Evolutionary conservation across 2,113 vertebrate species (phyloP).

Genomic region (Esox niger): DNA sequence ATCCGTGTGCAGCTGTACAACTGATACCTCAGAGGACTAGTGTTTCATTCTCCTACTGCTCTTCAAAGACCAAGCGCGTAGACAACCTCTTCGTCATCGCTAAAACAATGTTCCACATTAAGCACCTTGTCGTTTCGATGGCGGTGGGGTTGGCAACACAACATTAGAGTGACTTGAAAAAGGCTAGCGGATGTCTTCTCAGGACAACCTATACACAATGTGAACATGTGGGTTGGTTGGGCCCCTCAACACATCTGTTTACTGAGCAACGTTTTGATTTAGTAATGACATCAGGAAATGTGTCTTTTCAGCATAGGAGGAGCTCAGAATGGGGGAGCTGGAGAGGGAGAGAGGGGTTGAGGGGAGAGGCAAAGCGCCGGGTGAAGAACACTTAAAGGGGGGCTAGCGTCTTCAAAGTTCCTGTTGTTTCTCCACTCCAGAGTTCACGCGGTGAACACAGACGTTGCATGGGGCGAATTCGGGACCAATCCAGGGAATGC

Average conservation of each 20-base stretch:
- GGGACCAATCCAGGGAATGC: constrained; percentile 64
- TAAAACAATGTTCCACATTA: constrained; percentile 5
- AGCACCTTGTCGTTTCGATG: not conserved
- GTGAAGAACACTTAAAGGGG: constrained; percentile 13
- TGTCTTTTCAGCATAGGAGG: constrained; percentile 62
- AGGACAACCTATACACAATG: constrained; percentile 38
- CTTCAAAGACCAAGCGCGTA: not conserved
- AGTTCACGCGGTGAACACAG: constrained; percentile 61
- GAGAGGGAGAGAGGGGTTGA: constrained; percentile 46
- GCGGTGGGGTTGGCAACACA: too few species aligned
- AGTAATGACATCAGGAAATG: constrained; percentile 69
- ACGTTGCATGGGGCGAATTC: constrained; percentile 61
- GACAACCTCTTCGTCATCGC: too few species aligned
- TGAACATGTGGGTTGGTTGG: constrained; percentile 38
- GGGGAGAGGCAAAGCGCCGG: constrained; percentile 24
- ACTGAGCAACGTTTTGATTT: constrained; percentile 65
- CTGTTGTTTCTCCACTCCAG: constrained; percentile 66
- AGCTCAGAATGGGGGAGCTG: constrained; percentile 47
- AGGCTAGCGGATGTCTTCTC: constrained; percentile 26
- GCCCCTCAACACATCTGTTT: constrained; percentile 68
- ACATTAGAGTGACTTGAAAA: not conserved
- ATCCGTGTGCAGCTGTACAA: not conserved
- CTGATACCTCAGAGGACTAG: constrained; percentile 19
- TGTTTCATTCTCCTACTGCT: constrained; percentile 25
- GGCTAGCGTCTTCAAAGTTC: constrained; percentile 44